Evolutionary conservation across 2,113 vertebrate species (phyloP).

Genomic region (Craseonycteris thonglongyai): DNA sequence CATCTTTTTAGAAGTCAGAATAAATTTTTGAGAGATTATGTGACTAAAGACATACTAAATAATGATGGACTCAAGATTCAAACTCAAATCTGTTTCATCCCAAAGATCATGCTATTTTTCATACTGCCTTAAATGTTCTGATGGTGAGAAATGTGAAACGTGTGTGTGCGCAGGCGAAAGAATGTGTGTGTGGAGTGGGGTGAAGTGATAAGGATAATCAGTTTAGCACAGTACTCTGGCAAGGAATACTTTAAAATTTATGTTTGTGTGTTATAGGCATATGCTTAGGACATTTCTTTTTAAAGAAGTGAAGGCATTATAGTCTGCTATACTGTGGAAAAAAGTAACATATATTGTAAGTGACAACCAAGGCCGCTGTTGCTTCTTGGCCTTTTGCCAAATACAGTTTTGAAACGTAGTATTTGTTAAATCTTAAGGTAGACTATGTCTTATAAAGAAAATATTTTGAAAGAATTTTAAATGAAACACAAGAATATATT

Average conservation of each 20-base stretch:
- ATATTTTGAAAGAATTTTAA: conserved; percentile 77
- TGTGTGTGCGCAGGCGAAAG: too few relatives aligned
- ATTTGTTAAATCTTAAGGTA: conserved; percentile 76
- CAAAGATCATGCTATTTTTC: neutral
- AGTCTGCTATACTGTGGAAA: conserved; percentile 75
- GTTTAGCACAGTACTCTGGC: neutral
- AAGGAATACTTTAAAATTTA: neutral
- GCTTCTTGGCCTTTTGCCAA: conserved; percentile 76
- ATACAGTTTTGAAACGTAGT: conserved; percentile 78
- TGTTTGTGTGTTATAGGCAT: neutral
- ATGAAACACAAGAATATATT: conserved; percentile 72
- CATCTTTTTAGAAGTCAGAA: neutral
- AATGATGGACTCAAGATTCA: neutral
- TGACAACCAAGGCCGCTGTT: conserved; percentile 75
- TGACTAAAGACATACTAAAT: neutral
- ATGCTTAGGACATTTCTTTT: neutral
- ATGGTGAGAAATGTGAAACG: neutral
- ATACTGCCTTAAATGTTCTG: neutral
- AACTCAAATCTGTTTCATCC: neutral
- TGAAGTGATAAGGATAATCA: neutral
- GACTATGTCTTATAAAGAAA: conserved; percentile 75
- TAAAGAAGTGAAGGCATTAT: conserved; percentile 49
- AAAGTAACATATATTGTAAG: conserved; percentile 74
- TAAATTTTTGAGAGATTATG: neutral
- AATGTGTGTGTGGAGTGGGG: neutral